Evolutionary conservation across 2,888 invertebrate species (phyloP), one percentile per base, ranked within the genome.

Genomic region (Meiosimyza decipiens): DNA sequence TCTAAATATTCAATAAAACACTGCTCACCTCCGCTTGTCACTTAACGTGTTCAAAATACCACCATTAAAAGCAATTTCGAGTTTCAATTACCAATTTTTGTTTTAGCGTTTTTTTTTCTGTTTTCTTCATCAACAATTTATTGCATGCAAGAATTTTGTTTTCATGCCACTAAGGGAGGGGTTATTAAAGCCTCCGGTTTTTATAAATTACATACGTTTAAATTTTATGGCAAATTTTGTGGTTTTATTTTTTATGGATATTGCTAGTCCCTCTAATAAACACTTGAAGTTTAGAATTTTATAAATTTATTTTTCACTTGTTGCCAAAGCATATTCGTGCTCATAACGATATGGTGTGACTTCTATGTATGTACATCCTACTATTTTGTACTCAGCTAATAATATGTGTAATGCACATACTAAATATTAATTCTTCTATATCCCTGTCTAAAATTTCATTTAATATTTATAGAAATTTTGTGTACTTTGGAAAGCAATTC

Each of bases 81-180:
- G 50, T 59, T 68, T 57, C 68, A 68, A 68, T 68, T 68, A 68
- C 59, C 57, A 68, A 68, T 68, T 68, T 68, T 54, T 22, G 18
- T 3, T 51, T 51, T 65, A 15, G 33, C 4, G 13, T 15, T 40
- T 62, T 40, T 62, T 62, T 40, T 62, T 13, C 6, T 62, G 11
- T 62, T 62, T 33, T 33, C 4, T 9, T 9, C 40, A 40, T 40
- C 40, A 1, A 6, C 6, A 7, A 40, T 28, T 13, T 57, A 40
- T 62, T 62, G 60, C 60, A 62, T 62, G 60, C 16, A 40, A 16
- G 33, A 62, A 62, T 40, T 62, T n/a, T 62, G 33, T 40, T 40
- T 40, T 47, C 60, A 40, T 62, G 60, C 16, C 6, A n/a, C n/a
- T 62, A 33, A 33, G 40, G 33, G 60, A 9, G 12, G 16, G 64